phyloP scores from a whole-genome alignment of 2,888 invertebrate genomes.

The Heliconius ismenius region DNA sequence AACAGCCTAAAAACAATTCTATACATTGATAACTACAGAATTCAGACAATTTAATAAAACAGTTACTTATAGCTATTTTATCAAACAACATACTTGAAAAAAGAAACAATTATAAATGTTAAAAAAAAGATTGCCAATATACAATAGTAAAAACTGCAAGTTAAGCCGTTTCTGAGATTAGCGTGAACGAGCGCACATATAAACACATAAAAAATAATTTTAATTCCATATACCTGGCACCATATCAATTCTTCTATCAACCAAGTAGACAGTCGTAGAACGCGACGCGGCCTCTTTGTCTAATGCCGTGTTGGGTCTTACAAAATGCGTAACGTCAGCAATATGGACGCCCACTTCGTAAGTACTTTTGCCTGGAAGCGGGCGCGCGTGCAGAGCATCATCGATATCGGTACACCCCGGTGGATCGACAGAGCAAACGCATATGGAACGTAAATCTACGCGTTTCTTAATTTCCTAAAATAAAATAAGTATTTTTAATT shows the following conservation, averaged over 20 bases:
- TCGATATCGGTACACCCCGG: constrained; percentile 99
- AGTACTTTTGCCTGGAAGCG: constrained; percentile 71
- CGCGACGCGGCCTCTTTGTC: constrained; percentile 96
- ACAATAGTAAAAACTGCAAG: no score
- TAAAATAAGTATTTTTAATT: not conserved
- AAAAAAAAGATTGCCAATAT: no score
- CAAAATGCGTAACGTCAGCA: constrained; percentile 99
- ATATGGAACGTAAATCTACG: constrained; percentile 91
- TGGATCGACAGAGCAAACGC: constrained; percentile 98
- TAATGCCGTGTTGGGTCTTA: constrained; percentile 94
- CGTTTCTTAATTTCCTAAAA: constrained; percentile 88
- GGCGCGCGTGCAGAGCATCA: constrained; percentile 96
- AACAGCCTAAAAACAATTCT: no score
- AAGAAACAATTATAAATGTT: no score
- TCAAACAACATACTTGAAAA: no score
- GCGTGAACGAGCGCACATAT: no score
- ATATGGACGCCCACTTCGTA: constrained; percentile 96
- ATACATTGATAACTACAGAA: no score
- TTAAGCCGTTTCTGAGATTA: not conserved
- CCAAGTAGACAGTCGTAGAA: constrained; percentile 97
- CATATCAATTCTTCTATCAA: constrained; percentile 96
- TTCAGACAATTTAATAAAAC: no score
- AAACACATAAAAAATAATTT: not conserved
- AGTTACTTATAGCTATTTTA: no score
- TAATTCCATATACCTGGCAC: constrained; percentile 78